These are phyloP conservation scores for Drosophila bifasciata DNA, from an alignment of 1,140 invertebrate species.

Conservation along the genomic window DNA sequence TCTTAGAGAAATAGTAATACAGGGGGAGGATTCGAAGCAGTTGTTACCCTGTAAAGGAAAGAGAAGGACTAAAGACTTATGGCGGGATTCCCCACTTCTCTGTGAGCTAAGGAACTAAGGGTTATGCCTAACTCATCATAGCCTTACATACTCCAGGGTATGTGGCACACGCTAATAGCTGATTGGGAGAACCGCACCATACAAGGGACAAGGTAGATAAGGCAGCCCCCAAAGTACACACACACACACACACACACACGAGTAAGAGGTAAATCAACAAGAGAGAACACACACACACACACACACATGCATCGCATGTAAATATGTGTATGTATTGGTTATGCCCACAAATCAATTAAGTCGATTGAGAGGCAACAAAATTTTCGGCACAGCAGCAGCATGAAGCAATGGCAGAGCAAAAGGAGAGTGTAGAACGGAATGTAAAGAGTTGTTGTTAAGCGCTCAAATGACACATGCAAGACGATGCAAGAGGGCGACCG, in stretches of 20 bases:
- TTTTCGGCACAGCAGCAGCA: conserved; percentile 36
- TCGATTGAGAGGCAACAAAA: conserved; percentile 64
- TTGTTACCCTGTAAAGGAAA: conserved; percentile 1
- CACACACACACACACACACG: conserved; percentile 26
- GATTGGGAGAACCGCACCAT: conserved; percentile 29
- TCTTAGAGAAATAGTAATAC: conserved; percentile 50
- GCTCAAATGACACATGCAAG: too few species aligned
- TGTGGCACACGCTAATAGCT: conserved; percentile 50
- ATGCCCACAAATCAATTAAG: conserved; percentile 83
- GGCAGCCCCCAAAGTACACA: conserved; percentile 9
- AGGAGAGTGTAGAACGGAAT: conserved; percentile 15
- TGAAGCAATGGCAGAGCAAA: background rate
- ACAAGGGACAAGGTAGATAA: conserved; percentile 21
- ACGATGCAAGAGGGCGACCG: too few species aligned
- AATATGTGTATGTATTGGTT: conserved; percentile 78
- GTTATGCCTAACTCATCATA: too few species aligned
- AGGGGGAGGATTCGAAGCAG: background rate
- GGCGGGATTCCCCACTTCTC: too few species aligned
- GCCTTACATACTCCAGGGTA: background rate
- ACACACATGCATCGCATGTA: conserved; percentile 43
- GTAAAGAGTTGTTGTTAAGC: conserved; percentile 45
- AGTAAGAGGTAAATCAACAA: conserved; percentile 45
- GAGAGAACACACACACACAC: conserved; percentile 30
- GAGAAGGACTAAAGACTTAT: background rate
- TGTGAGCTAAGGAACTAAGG: too few species aligned